These are phyloP conservation scores for Edolisoma coerulescens DNA, from an alignment of 2,113 vertebrate species.

Conservation along the genomic window DNA sequence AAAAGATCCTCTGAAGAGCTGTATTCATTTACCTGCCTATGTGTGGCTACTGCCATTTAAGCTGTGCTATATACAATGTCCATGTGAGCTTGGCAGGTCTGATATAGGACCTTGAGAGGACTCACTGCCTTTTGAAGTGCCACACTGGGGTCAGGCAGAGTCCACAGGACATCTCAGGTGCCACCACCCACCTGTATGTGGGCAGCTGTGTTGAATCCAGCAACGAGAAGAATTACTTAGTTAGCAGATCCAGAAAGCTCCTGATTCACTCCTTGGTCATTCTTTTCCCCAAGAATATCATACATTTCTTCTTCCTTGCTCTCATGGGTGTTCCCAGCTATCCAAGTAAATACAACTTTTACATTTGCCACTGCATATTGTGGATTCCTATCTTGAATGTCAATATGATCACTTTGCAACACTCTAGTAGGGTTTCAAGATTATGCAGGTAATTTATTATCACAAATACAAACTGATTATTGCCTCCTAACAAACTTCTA, in stretches of 20 bases:
- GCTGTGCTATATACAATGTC: neutral
- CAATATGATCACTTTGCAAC: neutral
- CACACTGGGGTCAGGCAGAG: neutral
- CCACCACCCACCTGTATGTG: rapidly evolving
- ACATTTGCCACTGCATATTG: neutral
- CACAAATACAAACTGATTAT: neutral
- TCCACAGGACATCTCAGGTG: neutral
- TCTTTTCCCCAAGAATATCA: neutral
- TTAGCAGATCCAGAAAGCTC: neutral
- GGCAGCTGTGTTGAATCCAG: neutral
- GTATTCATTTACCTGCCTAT: neutral
- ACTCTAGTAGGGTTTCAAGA: neutral
- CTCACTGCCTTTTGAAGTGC: neutral
- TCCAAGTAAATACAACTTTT: neutral
- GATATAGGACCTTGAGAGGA: neutral
- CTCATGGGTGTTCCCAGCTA: neutral
- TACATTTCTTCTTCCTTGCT: neutral
- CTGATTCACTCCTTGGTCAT: neutral
- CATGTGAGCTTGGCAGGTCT: neutral
- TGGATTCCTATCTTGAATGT: neutral
- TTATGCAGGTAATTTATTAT: neutral
- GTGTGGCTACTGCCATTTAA: neutral
- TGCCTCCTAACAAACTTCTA: neutral
- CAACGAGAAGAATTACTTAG: neutral
- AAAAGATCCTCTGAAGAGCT: neutral